Evolutionary conservation across 2,797 vertebrate species (phyloP).

Genomic region (Catostomus latipinnis): DNA sequence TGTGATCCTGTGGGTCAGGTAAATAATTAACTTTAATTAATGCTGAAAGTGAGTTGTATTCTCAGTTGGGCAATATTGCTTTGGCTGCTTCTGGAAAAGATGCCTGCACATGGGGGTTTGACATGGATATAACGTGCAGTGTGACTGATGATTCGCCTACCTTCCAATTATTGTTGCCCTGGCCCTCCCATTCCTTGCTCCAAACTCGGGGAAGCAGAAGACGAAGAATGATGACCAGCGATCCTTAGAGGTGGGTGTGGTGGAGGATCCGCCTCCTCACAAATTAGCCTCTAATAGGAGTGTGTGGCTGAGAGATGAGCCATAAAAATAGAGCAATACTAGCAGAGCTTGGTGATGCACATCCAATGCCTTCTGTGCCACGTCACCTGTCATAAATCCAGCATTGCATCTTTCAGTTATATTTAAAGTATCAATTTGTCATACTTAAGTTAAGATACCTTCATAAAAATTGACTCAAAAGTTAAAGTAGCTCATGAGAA

Average conservation of each 20-base stretch:
- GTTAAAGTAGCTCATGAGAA: too few relatives aligned
- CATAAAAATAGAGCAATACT: neutral
- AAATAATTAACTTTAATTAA: neutral
- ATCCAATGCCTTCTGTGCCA: neutral
- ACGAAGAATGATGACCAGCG: slow-evolving; percentile 1
- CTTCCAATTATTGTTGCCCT: neutral
- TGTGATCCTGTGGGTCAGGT: neutral
- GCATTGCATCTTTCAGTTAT: neutral
- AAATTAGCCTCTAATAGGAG: neutral
- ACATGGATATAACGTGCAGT: neutral
- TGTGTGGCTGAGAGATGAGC: neutral
- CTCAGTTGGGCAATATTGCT: neutral
- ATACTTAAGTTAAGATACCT: too few relatives aligned
- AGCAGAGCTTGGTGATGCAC: neutral
- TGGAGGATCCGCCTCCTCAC: neutral
- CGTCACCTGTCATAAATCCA: slow-evolving; percentile 1
- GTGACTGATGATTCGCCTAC: slow-evolving; percentile 4
- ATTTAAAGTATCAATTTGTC: too few relatives aligned
- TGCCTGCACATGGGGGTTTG: too few relatives aligned
- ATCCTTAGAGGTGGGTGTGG: neutral
- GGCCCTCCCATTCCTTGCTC: neutral
- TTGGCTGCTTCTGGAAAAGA: neutral
- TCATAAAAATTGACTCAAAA: too few relatives aligned
- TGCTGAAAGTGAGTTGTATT: neutral
- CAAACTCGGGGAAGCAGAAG: neutral